Base-by-base conservation (phyloP, 2,797 vertebrate species). In the Enteromius argenteus region DNA sequence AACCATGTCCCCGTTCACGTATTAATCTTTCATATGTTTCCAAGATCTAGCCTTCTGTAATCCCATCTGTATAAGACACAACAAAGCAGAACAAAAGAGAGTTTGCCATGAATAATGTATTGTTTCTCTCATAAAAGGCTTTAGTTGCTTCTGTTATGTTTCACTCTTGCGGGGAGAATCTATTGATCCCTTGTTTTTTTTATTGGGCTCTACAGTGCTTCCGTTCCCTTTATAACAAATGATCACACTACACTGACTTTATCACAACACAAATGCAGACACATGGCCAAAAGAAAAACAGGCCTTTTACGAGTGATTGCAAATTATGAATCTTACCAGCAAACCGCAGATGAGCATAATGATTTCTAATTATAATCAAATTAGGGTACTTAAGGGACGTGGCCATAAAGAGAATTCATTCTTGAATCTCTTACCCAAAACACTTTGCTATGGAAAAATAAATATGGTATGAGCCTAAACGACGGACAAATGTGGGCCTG, bases 21-120 rank as follows among this genome's bases (percentile, higher is more conserved):
- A 96, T 96, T 95, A 96, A 96, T 96, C 94, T 96, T 96, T 96
- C 94, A 96, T 95, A 96, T 94, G 93, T 95, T 95, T 95, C 94
- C 94, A 95, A 95, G 93, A 96, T 96, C 94, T 92, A 93, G 94
- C 93, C 94, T 92, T 94, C 93, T 94, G 94, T 95, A 95, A 95
- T 95, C 95, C 95, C 94, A 95, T 95, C 95, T 96, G 95, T 94
- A 95, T 91, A 92, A 94, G 92, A 94, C 94, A 95, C 94, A 94
- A 94, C 94, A 95, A 96, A 95, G 95, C 94, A 86, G 93, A 94
- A 94, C 91, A 79, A 94, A 93, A 93, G 92, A 93, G 94, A 90
- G 88, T 88, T 83, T 84, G 68, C 79, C 85, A 95, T 96, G 93
- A 94, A 95, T 96, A 94, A 96, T 96, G 94, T 94, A 96, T 95